Evolutionary conservation across 2,113 vertebrate species (phyloP), one percentile per base, ranked within the genome.

Genomic region (Helogale parvula): DNA sequence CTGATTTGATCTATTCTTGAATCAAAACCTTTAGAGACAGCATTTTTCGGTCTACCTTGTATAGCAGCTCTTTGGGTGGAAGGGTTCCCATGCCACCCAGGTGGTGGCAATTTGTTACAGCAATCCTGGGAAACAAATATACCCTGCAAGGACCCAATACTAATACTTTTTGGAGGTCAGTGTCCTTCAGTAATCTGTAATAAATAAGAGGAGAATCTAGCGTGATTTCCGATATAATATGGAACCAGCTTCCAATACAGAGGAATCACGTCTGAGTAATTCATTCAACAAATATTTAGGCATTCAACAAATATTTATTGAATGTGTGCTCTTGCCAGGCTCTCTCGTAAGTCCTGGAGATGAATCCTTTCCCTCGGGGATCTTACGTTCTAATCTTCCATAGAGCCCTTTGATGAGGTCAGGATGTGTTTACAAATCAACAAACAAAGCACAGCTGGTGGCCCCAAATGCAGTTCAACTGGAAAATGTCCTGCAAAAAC

Each of bases 281-380:
- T 84, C 57, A 69, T 63, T 91, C 38, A 63, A 65, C 47, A 95
- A 96, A 83, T 74, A 60, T 90, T 90, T 87, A 94, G 80, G 41
- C 33, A 68, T 79, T 87, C 47, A 74, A 94, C 52, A 97, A 97
- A 97, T 84, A 77, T 97, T 92, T 88, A 79, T 84, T 72, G 66
- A 68, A 47, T 57, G 47, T 63, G 16, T 27, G 10, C 29, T 69
- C 8, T 41, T 88, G 14, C n/a, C 65, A 77, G 35, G 7, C 31
- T 47, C 65, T 96, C 35, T 84, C 47, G 33, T 35, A 81, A 93
- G 52, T 95, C 21, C 86, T 81, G 4, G 38, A 47, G 77, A 63
- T 77, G 33, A 94, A 66, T 71, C 45, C 15, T 77, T 74, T 85
- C 54, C 54, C 60, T 81, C 2, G 4, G 25, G 65, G 54, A 88